A percentile compares a stretch with the other conserved stretches of the same genome.
phyloP scores from a whole-genome alignment of 2,888 invertebrate species.

The Drosophila merina region DNA sequence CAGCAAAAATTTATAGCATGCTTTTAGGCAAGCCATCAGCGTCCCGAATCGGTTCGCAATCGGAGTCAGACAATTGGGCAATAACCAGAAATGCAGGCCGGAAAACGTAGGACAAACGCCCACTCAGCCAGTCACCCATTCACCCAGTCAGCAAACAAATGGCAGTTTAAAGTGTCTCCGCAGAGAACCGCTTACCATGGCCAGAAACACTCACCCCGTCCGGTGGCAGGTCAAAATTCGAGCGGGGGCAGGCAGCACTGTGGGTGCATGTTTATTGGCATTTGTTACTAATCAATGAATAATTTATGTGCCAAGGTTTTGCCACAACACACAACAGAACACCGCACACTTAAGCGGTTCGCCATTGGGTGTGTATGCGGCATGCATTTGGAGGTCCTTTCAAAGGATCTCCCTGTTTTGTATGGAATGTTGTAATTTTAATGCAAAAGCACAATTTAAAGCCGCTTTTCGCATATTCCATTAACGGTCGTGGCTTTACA shows the following conservation, averaged over 20 bases:
- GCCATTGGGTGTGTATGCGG: constrained; percentile 1
- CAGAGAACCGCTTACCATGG: background rate
- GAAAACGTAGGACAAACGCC: constrained; percentile 14
- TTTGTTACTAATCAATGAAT: constrained; percentile 82
- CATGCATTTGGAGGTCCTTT: constrained; percentile 28
- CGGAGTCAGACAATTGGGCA: constrained; percentile 64
- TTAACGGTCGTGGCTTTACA: background rate
- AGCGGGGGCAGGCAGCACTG: constrained; percentile 48
- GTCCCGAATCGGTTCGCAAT: constrained; percentile 18
- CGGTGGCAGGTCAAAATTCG: background rate
- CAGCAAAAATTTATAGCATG: constrained; percentile 68
- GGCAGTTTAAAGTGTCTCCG: constrained; percentile 69
- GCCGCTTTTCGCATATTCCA: background rate
- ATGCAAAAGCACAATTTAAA: background rate
- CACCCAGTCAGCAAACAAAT: constrained; percentile 56
- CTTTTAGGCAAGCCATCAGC: constrained; percentile 50
- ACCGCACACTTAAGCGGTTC: constrained; percentile 15
- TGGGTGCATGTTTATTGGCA: constrained; percentile 76
- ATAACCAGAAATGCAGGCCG: constrained; percentile 60
- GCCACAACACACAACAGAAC: constrained; percentile 39
- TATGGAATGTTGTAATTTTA: background rate
- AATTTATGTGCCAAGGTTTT: constrained; percentile 77
- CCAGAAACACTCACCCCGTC: constrained; percentile 6
- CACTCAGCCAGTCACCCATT: background rate
- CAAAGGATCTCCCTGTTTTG: background rate